These are phyloP conservation scores for Melanerpes formicivorus DNA, from an alignment of 2,113 vertebrate genomes.

Conservation along the genomic window DNA sequence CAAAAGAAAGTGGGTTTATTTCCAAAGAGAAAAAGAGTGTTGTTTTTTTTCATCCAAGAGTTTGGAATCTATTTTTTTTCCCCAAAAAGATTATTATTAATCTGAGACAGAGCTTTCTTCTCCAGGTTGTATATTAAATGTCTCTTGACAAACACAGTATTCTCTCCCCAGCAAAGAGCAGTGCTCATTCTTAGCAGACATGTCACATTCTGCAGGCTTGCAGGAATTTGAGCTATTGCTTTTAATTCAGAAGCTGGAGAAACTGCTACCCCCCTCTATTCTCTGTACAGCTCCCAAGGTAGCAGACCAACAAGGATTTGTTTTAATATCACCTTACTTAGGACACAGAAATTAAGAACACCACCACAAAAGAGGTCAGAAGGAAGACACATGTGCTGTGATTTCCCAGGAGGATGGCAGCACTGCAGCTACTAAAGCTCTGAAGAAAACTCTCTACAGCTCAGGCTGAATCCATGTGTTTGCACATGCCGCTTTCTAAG, in stretches of 20 bases:
- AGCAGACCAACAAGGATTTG: not conserved
- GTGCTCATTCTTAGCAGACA: not conserved
- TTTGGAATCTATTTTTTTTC: not conserved
- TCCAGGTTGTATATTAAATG: not conserved
- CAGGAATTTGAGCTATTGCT: not conserved
- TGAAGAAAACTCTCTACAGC: not conserved
- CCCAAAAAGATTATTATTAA: not conserved
- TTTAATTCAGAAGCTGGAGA: slow-evolving; percentile 13
- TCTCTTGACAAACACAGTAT: not conserved
- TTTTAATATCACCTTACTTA: slow-evolving; percentile 32
- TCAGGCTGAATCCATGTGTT: not conserved
- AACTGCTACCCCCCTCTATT: not conserved
- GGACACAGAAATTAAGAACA: slow-evolving; percentile 28
- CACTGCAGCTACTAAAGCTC: not conserved
- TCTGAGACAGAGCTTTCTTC: not conserved
- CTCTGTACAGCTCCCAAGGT: not conserved
- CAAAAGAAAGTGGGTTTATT: not conserved
- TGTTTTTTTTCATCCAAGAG: not conserved
- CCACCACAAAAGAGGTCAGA: slow-evolving; percentile 46
- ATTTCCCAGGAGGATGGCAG: not conserved
- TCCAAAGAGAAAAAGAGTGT: not conserved
- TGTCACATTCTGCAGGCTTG: not conserved
- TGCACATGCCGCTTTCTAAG: not conserved
- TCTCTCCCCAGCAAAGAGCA: not conserved
- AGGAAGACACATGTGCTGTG: not conserved